Evolutionary conservation across 2,888 invertebrate species (phyloP).

Genomic region (Crocallis elinguaria): DNA sequence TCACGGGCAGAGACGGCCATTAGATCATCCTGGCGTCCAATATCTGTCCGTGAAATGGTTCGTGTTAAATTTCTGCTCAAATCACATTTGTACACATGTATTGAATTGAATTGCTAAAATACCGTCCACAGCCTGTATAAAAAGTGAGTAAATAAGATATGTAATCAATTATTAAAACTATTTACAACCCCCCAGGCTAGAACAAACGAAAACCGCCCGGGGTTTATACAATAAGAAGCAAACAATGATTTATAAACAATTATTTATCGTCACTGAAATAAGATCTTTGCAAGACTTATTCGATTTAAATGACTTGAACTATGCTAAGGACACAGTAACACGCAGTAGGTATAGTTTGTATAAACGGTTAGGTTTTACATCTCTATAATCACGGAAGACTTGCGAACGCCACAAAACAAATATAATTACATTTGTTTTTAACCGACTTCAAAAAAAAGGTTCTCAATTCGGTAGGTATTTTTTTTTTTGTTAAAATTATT

Average conservation of each 20-base stretch:
- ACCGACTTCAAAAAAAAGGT: no score
- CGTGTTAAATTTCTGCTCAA: no score
- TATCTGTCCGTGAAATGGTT: no score
- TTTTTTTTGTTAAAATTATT: no score
- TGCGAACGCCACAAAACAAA: no score
- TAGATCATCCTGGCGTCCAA: no score
- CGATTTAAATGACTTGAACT: conserved; percentile 16
- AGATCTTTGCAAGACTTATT: conserved; percentile 18
- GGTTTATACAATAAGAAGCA: conserved; percentile 2
- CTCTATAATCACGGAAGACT: no score
- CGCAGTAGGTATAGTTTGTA: not conserved
- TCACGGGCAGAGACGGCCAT: no score
- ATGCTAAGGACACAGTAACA: conserved; percentile 1
- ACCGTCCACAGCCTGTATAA: conserved; percentile 23
- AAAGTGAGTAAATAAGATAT: conserved; percentile 40
- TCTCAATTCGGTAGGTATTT: no score
- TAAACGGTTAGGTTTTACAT: no score
- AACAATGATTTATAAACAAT: conserved; percentile 33
- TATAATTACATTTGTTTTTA: no score
- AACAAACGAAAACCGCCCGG: conserved; percentile 20
- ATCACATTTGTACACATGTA: no score
- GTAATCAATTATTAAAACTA: conserved; percentile 38
- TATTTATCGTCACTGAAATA: conserved; percentile 25
- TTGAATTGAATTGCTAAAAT: not conserved
- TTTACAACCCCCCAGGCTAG: conserved; percentile 32